Evolutionary conservation across 2,888 invertebrate genomes (phyloP), one percentile per base, ranked within the genome.

Genomic region (Druceiella hillmani): DNA sequence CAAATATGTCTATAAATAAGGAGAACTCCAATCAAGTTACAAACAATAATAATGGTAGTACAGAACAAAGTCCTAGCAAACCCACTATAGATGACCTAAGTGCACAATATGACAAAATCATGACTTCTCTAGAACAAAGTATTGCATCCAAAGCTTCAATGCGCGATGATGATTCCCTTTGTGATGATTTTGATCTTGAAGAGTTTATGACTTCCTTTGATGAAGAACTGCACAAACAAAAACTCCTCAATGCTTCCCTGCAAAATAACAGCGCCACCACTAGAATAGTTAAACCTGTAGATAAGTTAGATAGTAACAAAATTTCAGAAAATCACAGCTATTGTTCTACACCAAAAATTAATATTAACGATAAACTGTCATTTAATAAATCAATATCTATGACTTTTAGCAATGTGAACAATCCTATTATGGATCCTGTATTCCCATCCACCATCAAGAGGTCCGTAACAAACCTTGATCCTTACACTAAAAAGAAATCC

Each of bases 161-260:
- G 14, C 64, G 66, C 55, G 71, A 72, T 43, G 68, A 71, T 36
- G 69, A 71, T 49, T 68, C 73, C 50, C 61, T 78, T 16, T 76
- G 77, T 49, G 77, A 76, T 56, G 78, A 79, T 55, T 78, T 81
- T 47, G 70, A 70, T 56, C 61, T 70, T 45, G 82, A 82, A 54
- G 81, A 82, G 58, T 75, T 82, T 53, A 76, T 81, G 62, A 77
- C 76, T 49, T 75, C 79, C 45, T 80, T 81, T 55, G 80, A 81
- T 49, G 80, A 81, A 50, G 77, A 80, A 54, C 67, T 68, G 38
- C 54, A 60, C 47, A 70, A 65, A 54, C 65, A 66, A 50, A 66
- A 61, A 53, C 46, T 55, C 38, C 65, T 65, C 54, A 64, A 57
- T 44, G 37, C 29, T 22, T 62, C 65, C 56, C n/a, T n/a, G n/a